A percentile compares a stretch with the other conserved stretches of the same genome.
Evolutionary conservation across 64 coral and sea anemone genomes (phyloP).

Genomic region (Dendronephthya gigantea): DNA sequence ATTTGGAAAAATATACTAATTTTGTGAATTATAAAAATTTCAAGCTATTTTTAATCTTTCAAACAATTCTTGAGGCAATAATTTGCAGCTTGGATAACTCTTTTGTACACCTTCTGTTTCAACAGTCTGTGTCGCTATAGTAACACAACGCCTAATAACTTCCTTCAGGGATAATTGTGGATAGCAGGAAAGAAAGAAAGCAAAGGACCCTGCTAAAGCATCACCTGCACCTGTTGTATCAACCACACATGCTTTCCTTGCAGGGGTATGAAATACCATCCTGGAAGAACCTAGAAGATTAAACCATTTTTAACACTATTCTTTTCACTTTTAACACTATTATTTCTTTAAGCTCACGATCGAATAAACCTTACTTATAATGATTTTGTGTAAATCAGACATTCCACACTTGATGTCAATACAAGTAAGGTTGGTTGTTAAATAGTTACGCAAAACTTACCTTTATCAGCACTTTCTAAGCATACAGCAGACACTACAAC

Average conservation of each 20-base stretch:
- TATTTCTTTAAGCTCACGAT: neutral
- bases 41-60: too few species aligned
- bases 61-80: conserved; percentile 51
- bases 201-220: conserved; percentile 49
- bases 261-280: conserved; percentile 19
- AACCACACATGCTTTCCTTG: conserved; percentile 42
- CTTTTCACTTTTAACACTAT: too few species aligned
- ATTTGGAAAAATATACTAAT: too few species aligned
- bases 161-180: conserved; percentile 56
- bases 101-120: conserved; percentile 58
- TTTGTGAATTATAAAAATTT: too few species aligned
- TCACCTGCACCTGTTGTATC: conserved; percentile 89
- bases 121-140: conserved; percentile 68
- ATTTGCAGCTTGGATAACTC: conserved; percentile 58
- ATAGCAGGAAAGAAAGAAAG: conserved; percentile 65
- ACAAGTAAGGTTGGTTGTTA: conserved; percentile 22
- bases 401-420: too few species aligned
- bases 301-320: too few species aligned
- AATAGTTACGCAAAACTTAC: conserved; percentile 13
- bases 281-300: conserved; percentile 3
- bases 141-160: conserved; percentile 49
- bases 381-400: too few species aligned
- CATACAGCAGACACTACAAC: neutral
- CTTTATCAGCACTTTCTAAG: conserved; percentile 39
- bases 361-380: too few species aligned